Evolutionary conservation across 2,113 vertebrate genomes (phyloP), one percentile per base, ranked within the genome.

Genomic region (Leucoraja erinaceus): DNA sequence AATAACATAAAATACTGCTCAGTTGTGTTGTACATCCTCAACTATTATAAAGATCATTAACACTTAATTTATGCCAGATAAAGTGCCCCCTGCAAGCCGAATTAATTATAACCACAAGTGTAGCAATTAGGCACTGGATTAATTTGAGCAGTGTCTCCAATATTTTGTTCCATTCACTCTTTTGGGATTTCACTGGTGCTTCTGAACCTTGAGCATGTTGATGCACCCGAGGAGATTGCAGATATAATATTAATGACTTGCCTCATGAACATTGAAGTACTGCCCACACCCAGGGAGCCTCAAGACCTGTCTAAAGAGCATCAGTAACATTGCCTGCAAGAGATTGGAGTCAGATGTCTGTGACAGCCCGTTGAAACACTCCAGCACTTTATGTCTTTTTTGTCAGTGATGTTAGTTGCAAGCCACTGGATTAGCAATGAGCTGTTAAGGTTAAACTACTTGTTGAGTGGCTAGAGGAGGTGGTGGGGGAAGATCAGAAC

Each of bases 71-170:
- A 72, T 47, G 31, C 7, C 66, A 70, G 33, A 70, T 8, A 25
- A 91, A 91, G 72, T 72, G 5, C 10, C 33, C 66, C 66, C 88
- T 91, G 33, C 88, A 70, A 70, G 18, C 16, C 12, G 16, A 9
- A 91, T 91, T 33, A 9, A 70, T 25, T 70, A 66, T 66, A 66
- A n/a, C 14, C n/a, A 90, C 12, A 5, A 63, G 61, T 66, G 61
- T 33, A 90, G 66, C 61, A 90, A 33, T 90, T 66, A 90, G 28
- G 25, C 84, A 90, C 61, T 90, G n/a, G 38, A 90, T 68, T 68
- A 66, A 31, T 63, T 63, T 28, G 63, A n/a, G 11, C 61, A 90
- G 84, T 33, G 31, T n/a, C 3, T 33, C 14, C 4, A 9, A 18
- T 18, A 5, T 63, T 90, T 31, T n/a, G 68, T 91, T 20, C 66